Evolutionary conservation across 2,888 invertebrate genomes (phyloP).

Genomic region (Chironomus riparius): DNA sequence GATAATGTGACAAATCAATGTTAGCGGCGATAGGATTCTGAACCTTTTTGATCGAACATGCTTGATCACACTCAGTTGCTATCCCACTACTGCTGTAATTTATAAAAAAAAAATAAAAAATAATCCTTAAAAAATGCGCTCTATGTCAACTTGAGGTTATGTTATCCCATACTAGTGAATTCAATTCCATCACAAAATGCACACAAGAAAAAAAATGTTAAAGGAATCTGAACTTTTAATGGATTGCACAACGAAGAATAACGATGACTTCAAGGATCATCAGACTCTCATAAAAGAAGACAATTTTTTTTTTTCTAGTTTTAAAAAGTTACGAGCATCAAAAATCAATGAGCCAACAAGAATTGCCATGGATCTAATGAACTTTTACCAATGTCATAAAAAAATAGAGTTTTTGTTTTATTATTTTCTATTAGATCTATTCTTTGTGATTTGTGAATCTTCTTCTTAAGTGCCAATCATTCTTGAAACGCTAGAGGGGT

Average conservation of each 20-base stretch:
- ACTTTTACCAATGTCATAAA: conserved; percentile 10
- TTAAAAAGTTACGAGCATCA: not conserved
- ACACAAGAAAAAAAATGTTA: too few species aligned
- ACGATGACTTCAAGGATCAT: conserved; percentile 23
- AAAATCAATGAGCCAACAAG: conserved; percentile 24
- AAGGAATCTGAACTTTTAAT: not conserved
- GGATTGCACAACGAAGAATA: not conserved
- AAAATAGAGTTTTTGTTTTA: too few species aligned
- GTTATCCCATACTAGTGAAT: too few species aligned
- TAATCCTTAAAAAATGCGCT: too few species aligned
- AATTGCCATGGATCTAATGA: conserved; percentile 1
- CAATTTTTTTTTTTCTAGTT: not conserved
- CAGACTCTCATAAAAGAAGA: conserved; percentile 6
- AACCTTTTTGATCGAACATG: too few species aligned
- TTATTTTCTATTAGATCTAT: not conserved
- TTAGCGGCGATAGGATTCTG: too few species aligned
- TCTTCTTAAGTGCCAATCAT: not conserved
- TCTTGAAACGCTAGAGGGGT: not conserved
- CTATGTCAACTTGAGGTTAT: too few species aligned
- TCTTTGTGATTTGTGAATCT: not conserved
- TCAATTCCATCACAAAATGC: too few species aligned
- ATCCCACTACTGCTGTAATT: too few species aligned
- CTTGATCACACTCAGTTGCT: too few species aligned
- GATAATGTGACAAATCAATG: too few species aligned
- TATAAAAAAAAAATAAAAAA: too few species aligned